Evolutionary conservation across 2,113 vertebrate species (phyloP), one percentile per base, ranked within the genome.

Genomic region (Paradoxurus hermaphroditus): DNA sequence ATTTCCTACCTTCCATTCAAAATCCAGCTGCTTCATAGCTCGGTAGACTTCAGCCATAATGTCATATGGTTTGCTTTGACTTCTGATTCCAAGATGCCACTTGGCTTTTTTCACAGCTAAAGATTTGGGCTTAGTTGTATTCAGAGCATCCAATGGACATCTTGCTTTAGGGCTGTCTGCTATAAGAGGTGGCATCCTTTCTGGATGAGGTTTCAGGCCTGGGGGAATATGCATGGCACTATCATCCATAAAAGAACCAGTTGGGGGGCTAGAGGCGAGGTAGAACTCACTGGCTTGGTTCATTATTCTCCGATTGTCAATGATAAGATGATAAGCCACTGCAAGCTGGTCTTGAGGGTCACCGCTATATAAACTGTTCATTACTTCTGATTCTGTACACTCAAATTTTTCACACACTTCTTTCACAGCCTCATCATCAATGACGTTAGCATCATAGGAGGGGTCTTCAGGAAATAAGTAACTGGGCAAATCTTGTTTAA

Each of bases 281-380:
- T 99, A 99, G 99, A 99, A 99, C 98, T 99, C 99, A 11, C 99
- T 99, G 98, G 99, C 99, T 98, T 99, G 99, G 98, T 99, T 99
- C 99, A 99, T 99, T 98, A 99, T 99, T 97, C 99, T 99, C 7
- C 99, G 99, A 98, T 99, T 99, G 98, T 99, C 99, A 31, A 99
- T 99, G 97, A 99, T 99, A 1, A 99, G 99, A 98, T 99, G 99
- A 83, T 99, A 99, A 10, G 99, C 99, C 62, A 99, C 99, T 0
- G 99, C 99, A 41, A 99, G 99, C 98, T 99, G 99, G 98, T 99
- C 99, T 99, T 99, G 99, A 46, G 99, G 99, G 98, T 99, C 99
- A 1, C 99, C 99, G 0, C 99, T 99, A 98, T 99, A 99, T 65
- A 99, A 98, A 98, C 99, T 99, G 98, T 99, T 98, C 98, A 99